Evolutionary conservation across 2,113 vertebrate genomes (phyloP).

Genomic region (Antidorcas marsupialis): DNA sequence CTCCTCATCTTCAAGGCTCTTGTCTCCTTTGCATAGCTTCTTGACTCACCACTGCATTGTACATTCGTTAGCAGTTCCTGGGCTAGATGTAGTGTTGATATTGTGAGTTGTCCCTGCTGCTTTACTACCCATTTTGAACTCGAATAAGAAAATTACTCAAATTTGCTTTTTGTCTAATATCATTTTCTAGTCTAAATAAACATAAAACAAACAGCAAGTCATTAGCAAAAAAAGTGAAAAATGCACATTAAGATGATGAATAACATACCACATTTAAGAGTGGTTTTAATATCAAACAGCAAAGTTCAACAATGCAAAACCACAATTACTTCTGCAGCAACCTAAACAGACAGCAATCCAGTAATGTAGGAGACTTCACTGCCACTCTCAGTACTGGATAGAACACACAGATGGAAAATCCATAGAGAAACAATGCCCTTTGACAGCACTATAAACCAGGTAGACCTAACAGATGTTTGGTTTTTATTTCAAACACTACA

Average conservation of each 20-base stretch:
- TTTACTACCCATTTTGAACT: background rate
- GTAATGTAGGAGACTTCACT: background rate
- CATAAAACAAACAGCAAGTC: background rate
- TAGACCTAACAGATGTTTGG: background rate
- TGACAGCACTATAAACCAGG: background rate
- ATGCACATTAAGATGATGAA: background rate
- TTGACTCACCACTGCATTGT: background rate
- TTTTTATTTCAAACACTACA: background rate
- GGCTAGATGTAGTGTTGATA: background rate
- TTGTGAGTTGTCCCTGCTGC: background rate
- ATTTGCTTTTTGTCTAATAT: background rate
- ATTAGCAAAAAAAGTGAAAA: background rate
- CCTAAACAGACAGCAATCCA: background rate
- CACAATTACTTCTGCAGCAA: background rate
- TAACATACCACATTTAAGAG: background rate
- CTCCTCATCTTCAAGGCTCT: background rate
- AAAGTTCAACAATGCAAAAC: background rate
- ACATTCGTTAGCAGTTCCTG: background rate
- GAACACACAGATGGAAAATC: background rate
- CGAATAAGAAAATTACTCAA: background rate
- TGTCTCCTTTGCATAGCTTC: background rate
- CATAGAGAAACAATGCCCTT: background rate
- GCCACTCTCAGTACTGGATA: background rate
- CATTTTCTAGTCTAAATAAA: background rate
- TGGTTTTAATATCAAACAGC: background rate